phyloP scores from a whole-genome alignment of 1,140 invertebrate genomes.

The Ridgeia piscesae region DNA sequence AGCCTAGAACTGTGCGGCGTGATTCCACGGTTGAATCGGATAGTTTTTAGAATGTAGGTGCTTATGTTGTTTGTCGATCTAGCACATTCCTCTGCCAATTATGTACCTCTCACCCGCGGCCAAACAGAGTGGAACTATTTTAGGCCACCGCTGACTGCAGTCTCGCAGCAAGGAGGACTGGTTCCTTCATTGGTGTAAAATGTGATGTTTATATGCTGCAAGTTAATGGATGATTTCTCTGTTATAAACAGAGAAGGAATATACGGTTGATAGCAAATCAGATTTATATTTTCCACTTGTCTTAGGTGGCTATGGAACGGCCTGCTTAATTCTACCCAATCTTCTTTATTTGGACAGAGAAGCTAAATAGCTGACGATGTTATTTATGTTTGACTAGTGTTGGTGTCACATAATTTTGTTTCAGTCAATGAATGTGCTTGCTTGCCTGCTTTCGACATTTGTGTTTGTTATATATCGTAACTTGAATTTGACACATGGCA shows the following conservation, averaged over 20 bases:
- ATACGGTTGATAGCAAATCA: neutral
- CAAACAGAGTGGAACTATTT: neutral
- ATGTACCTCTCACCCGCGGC: neutral
- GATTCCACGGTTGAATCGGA: neutral
- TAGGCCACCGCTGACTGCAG: neutral
- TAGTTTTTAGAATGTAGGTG: neutral
- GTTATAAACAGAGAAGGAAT: neutral
- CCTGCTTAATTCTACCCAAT: neutral
- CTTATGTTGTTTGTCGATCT: neutral
- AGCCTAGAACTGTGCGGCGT: neutral
- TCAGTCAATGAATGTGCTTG: neutral
- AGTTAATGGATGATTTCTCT: neutral
- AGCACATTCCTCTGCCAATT: neutral
- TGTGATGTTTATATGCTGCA: neutral
- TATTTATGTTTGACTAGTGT: neutral
- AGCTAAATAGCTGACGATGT: neutral
- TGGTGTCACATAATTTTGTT: slow-evolving; percentile 1
- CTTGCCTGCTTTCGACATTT: neutral
- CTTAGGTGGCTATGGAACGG: neutral
- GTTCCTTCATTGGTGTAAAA: neutral
- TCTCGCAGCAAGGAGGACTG: neutral
- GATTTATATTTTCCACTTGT: neutral
- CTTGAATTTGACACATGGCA: neutral
- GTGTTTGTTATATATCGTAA: neutral
- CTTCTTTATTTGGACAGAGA: neutral